Evolutionary conservation across 1,140 invertebrate species (phyloP), one percentile per base, ranked within the genome.

Genomic region (Capitella teleta): DNA sequence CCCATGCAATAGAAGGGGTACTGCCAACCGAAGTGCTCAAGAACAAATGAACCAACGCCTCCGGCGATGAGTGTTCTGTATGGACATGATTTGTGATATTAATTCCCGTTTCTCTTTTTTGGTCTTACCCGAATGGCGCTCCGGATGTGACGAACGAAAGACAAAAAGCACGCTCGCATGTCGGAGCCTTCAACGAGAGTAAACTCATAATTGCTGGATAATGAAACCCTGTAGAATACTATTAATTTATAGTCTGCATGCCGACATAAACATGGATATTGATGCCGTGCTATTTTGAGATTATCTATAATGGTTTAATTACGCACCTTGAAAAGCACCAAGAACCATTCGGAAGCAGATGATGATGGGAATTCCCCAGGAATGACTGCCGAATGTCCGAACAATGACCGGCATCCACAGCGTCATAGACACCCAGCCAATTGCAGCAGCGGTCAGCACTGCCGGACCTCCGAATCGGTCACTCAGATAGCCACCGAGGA

Each of bases 191-290:
- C 64, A 80, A 76, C 57, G 82, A 82, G 21, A 82, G 80, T 14
- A 85, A 65, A 59, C 80, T 82, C 32, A 82, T 82, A 74, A 84
- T 77, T 58, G 79, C 79, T 30, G 83, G 82, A 70, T 82, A 83
- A 66, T 84, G 82, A 67, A 82, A 78, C 47, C 74, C 74, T 74
- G 59, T 12, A 51, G 28, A 45, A n/a, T n/a, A n/a, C n/a, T n/a
- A n/a, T n/a, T n/a, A n/a, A n/a, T n/a, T n/a, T n/a, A n/a, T n/a
- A n/a, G n/a, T n/a, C n/a, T n/a, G n/a, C n/a, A n/a, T n/a, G n/a
- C n/a, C n/a, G n/a, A 56, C 36, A 56, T 49, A 19, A 40, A 10
- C n/a, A n/a, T n/a, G n/a, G n/a, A n/a, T n/a, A n/a, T n/a, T n/a
- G n/a, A n/a, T n/a, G n/a, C n/a, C n/a, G n/a, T n/a, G n/a, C n/a